phyloP scores from a whole-genome alignment of 2,797 vertebrate genomes.

The Holocentrus rufus region DNA sequence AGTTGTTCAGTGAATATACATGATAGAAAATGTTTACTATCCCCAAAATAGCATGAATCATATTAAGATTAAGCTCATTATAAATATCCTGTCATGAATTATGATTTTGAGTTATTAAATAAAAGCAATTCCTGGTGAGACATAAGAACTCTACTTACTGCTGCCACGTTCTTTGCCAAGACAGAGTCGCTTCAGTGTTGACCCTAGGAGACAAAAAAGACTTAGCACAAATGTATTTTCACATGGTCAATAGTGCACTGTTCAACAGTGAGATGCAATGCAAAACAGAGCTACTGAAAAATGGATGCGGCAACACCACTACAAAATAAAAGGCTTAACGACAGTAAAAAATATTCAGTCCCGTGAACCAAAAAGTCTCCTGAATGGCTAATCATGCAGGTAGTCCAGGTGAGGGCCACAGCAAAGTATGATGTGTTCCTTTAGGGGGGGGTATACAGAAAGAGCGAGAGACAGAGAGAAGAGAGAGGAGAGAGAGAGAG shows the following conservation, averaged over 20 bases:
- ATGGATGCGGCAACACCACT: slow-evolving; percentile 15
- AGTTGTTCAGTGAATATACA: no score
- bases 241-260: not conserved
- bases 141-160: slow-evolving; percentile 84
- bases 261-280: slow-evolving; percentile 29
- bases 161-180: slow-evolving; percentile 98
- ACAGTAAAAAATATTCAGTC: slow-evolving; percentile 70
- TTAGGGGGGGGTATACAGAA: no score
- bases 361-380: slow-evolving; percentile 58
- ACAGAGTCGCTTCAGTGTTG: slow-evolving; percentile 97
- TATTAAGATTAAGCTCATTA: not conserved
- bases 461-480: slow-evolving; percentile 1
- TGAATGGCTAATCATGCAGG: slow-evolving; percentile 73
- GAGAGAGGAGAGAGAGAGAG: slow-evolving; percentile 15
- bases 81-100: not conserved
- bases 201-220: slow-evolving; percentile 89
- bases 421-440: slow-evolving; percentile 22
- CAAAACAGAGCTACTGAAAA: slow-evolving; percentile 44
- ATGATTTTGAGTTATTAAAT: not conserved
- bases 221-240: slow-evolving; percentile 22
- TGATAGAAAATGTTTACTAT: no score
- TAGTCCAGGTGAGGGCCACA: slow-evolving; percentile 18
- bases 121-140: not conserved
- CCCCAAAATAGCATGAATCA: no score
- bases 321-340: slow-evolving; percentile 64